phyloP scores from a whole-genome alignment of 2,113 vertebrate species.

The Mustela lutreola region DNA sequence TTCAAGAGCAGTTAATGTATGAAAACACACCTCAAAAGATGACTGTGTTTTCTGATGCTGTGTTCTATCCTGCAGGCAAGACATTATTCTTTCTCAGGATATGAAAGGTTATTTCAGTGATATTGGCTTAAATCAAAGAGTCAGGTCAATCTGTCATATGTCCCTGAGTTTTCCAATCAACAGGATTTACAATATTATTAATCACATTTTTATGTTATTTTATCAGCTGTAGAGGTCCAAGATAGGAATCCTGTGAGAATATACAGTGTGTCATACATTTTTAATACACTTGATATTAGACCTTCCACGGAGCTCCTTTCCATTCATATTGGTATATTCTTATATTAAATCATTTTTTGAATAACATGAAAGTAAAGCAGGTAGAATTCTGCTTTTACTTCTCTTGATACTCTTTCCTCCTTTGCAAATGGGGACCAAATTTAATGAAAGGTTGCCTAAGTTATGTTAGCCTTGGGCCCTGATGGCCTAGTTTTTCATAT shows the following conservation, averaged over 20 bases:
- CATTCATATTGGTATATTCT: conserved; percentile 25
- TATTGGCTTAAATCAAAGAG: conserved; percentile 80
- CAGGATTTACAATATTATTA: conserved; percentile 82
- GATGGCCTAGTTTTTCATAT: background rate
- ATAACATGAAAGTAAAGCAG: conserved; percentile 62
- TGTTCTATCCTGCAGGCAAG: conserved; percentile 66
- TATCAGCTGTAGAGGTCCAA: conserved; percentile 55
- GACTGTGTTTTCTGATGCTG: conserved; percentile 56
- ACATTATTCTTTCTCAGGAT: conserved; percentile 74
- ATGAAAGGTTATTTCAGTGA: conserved; percentile 78
- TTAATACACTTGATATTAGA: conserved; percentile 69
- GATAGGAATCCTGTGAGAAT: conserved; percentile 53
- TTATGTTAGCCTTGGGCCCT: background rate
- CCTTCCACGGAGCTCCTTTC: conserved; percentile 17
- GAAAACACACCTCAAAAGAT: conserved; percentile 71
- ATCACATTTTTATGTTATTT: conserved; percentile 80
- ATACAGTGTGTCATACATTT: conserved; percentile 70
- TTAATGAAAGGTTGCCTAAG: background rate
- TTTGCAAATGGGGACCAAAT: background rate
- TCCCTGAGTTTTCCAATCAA: conserved; percentile 82
- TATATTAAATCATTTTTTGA: conserved; percentile 71
- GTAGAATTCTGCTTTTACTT: background rate
- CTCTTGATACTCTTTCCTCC: background rate
- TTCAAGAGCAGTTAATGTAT: conserved; percentile 62
- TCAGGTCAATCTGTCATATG: conserved; percentile 75